phyloP scores from a whole-genome alignment of 2,113 vertebrate genomes.

The Corvus moneduloides region DNA sequence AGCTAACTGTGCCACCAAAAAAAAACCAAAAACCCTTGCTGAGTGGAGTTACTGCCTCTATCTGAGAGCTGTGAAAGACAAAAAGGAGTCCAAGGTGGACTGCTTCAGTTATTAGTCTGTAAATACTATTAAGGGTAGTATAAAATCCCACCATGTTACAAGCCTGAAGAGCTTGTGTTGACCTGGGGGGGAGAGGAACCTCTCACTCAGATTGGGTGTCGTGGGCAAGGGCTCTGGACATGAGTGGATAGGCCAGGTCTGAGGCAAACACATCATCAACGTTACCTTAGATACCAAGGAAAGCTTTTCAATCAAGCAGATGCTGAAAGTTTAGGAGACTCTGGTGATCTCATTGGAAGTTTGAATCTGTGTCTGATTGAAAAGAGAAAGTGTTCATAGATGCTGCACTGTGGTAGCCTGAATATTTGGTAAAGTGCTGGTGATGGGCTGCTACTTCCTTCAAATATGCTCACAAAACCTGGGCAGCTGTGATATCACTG shows the following conservation, averaged over 20 bases:
- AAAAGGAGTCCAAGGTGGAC: background rate
- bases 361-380: background rate
- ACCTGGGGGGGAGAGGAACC: background rate
- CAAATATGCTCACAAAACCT: background rate
- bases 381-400: background rate
- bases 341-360: background rate
- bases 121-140: background rate
- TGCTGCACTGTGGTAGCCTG: background rate
- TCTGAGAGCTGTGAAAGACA: background rate
- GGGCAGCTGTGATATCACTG: background rate
- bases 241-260: background rate
- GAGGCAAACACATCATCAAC: background rate
- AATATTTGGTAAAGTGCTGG: background rate
- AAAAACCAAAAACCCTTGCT: no score
- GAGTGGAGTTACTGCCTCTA: background rate
- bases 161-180: background rate
- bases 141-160: background rate
- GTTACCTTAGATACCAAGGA: background rate
- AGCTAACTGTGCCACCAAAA: no score
- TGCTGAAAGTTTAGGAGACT: background rate
- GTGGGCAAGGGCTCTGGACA: background rate
- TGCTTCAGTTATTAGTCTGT: background rate
- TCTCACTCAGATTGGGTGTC: background rate
- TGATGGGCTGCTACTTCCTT: background rate
- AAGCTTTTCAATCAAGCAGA: background rate